These are phyloP conservation scores for Idris sp. DNA, from an alignment of 1,140 invertebrate genomes.

Conservation along the genomic window DNA sequence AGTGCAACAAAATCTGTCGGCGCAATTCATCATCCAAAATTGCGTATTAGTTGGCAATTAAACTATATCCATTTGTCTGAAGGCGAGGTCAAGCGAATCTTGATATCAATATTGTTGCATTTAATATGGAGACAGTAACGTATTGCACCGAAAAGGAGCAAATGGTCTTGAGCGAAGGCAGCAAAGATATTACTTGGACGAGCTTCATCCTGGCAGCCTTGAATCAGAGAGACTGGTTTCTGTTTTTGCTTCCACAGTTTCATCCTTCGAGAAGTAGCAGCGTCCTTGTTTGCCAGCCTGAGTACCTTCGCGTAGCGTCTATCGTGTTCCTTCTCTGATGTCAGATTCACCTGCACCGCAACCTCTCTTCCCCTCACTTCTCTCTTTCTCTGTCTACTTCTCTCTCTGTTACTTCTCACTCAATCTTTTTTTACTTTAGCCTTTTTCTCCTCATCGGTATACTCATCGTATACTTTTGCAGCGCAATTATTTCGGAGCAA, in stretches of 20 bases:
- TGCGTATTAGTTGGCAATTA: slow-evolving; percentile 45
- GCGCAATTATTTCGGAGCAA: slow-evolving; percentile 66
- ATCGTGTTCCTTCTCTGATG: slow-evolving; percentile 50
- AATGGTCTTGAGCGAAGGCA: slow-evolving; percentile 44
- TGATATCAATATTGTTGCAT: slow-evolving; percentile 54
- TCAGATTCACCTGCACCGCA: slow-evolving; percentile 56
- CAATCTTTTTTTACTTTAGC: slow-evolving; percentile 51
- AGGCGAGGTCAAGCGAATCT: slow-evolving; percentile 21
- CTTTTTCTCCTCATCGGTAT: slow-evolving; percentile 59
- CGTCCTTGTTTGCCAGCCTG: slow-evolving; percentile 72
- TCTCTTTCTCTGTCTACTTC: slow-evolving; percentile 7
- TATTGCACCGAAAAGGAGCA: slow-evolving; percentile 58
- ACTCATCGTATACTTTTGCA: slow-evolving; percentile 53
- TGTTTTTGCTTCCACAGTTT: slow-evolving; percentile 78
- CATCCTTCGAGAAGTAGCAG: slow-evolving; percentile 74
- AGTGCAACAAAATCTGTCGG: slow-evolving; percentile 11
- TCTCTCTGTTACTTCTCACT: slow-evolving; percentile 27
- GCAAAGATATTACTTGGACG: slow-evolving; percentile 43
- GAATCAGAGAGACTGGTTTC: slow-evolving; percentile 79
- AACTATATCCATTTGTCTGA: slow-evolving; percentile 44
- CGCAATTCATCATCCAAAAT: slow-evolving; percentile 25
- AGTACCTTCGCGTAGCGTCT: slow-evolving; percentile 45
- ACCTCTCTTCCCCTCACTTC: slow-evolving; percentile 12
- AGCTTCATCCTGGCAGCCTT: slow-evolving; percentile 71
- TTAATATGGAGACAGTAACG: slow-evolving; percentile 60